These are phyloP conservation scores for Diadegma fenestrale DNA, from an alignment of 2,888 invertebrate genomes.

Conservation along the genomic window DNA sequence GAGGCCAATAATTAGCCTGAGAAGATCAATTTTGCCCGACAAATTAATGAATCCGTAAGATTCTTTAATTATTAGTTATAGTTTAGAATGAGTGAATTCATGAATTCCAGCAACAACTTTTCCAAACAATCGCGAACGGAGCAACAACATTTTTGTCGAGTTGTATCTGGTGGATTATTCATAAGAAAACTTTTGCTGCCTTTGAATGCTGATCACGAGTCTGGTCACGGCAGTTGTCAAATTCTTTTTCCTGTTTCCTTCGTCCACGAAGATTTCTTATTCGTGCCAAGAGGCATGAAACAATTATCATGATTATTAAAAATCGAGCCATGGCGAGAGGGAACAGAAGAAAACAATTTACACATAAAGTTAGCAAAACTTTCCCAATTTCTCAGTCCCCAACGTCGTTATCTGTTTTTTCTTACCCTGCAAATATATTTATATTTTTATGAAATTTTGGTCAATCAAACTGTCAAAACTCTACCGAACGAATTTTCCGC, in stretches of 20 bases:
- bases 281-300: background rate
- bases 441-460: background rate
- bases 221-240: background rate
- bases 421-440: background rate
- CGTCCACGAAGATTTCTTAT: background rate
- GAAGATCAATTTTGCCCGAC: no score
- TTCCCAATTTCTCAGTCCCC: background rate
- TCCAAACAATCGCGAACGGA: background rate
- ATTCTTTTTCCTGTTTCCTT: constrained; percentile 1
- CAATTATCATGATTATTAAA: background rate
- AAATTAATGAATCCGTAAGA: no score
- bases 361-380: constrained; percentile 8
- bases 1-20: no score
- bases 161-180: background rate
- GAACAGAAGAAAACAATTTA: background rate
- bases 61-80: no score
- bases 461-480: constrained; percentile 1
- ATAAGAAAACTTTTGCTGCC: background rate
- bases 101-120: background rate
- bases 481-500: background rate
- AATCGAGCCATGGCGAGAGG: background rate
- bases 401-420: background rate
- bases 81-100: background rate
- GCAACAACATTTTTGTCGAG: background rate
- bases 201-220: background rate